These are phyloP conservation scores for Nipponacmea schrenckii DNA, from an alignment of 2,888 invertebrate genomes.

Conservation along the genomic window DNA sequence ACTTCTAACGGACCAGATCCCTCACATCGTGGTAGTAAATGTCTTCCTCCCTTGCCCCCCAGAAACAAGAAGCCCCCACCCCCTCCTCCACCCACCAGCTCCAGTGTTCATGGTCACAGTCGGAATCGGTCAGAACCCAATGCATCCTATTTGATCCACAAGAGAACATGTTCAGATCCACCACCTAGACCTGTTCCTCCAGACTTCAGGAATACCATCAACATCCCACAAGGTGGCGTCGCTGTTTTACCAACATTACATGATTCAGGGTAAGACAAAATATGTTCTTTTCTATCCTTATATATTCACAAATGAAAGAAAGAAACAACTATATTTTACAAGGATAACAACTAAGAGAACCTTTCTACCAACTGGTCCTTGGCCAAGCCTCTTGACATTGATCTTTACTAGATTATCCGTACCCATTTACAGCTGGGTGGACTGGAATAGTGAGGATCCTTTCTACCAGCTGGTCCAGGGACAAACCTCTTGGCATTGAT, in stretches of 20 bases:
- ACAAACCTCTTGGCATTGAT: too few species aligned
- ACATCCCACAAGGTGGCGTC: conserved; percentile 24
- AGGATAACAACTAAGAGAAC: too few species aligned
- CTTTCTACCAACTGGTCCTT: too few species aligned
- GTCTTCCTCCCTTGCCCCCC: conserved; percentile 45
- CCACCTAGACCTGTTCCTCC: conserved; percentile 51
- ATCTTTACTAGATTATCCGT: too few species aligned
- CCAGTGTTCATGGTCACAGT: conserved; percentile 36
- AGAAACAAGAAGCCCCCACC: conserved; percentile 45
- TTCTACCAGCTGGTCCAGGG: too few species aligned
- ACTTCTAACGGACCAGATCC: neutral
- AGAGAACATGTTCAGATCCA: conserved; percentile 65
- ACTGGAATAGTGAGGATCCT: too few species aligned
- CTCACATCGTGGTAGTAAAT: neutral
- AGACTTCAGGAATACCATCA: conserved; percentile 35
- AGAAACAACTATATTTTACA: too few species aligned
- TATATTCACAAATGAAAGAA: neutral
- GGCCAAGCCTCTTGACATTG: too few species aligned
- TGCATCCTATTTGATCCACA: conserved; percentile 52
- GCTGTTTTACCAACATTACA: neutral
- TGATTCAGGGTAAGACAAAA: neutral
- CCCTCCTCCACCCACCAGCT: conserved; percentile 34
- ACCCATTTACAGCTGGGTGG: too few species aligned
- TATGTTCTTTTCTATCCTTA: neutral
- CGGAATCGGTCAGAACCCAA: conserved; percentile 53